Evolutionary conservation across 1,140 invertebrate species (phyloP).

Genomic region (Bombus difficillimus): DNA sequence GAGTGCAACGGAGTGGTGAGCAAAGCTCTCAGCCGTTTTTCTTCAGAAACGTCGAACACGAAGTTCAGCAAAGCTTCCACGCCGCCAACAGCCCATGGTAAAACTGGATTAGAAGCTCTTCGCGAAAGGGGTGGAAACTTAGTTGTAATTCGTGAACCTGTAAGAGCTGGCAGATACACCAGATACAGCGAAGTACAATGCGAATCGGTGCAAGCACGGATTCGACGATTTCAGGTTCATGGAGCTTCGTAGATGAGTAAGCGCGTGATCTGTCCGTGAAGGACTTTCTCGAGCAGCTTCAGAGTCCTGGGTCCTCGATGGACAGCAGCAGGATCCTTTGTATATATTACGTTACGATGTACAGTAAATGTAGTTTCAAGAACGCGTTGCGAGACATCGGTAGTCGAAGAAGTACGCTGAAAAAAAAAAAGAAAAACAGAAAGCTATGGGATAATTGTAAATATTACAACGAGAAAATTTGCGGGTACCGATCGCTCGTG

Average conservation of each 20-base stretch:
- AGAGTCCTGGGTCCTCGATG: background rate
- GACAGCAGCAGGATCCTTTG: constrained; percentile 21
- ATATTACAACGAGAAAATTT: background rate
- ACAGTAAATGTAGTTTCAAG: constrained; percentile 27
- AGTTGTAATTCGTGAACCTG: constrained; percentile 84
- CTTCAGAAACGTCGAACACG: constrained; percentile 62
- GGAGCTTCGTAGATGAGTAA: constrained; percentile 74
- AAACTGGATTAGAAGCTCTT: constrained; percentile 75
- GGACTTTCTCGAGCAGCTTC: constrained; percentile 7
- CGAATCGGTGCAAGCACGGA: constrained; percentile 83
- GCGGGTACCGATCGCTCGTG: constrained; percentile 18
- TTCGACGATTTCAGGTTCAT: constrained; percentile 82
- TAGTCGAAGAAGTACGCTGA: background rate
- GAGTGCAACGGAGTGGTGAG: constrained; percentile 82
- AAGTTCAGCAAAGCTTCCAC: constrained; percentile 40
- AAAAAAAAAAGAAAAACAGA: no score
- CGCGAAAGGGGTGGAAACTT: constrained; percentile 81
- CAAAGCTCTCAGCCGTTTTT: constrained; percentile 82
- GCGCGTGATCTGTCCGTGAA: background rate
- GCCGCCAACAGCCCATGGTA: constrained; percentile 60
- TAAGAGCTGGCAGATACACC: constrained; percentile 81
- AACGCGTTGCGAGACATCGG: background rate
- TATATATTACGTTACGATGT: constrained; percentile 48
- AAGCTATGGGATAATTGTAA: background rate
- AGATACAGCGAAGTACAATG: constrained; percentile 84